These are phyloP conservation scores for Oriolus oriolus DNA, from an alignment of 2,113 vertebrate species.

Conservation along the genomic window DNA sequence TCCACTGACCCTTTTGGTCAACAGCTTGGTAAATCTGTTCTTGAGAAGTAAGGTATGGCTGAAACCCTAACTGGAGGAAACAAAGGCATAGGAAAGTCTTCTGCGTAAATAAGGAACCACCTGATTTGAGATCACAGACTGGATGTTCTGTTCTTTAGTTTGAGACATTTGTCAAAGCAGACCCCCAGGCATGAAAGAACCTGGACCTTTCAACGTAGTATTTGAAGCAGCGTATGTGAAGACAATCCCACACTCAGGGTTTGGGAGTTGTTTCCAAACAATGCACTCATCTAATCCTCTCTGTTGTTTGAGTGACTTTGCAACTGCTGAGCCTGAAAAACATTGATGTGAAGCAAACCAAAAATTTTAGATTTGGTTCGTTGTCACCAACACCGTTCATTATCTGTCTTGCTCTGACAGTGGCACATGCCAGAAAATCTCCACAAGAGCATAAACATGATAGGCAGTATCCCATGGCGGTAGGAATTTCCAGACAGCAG, in stretches of 20 bases:
- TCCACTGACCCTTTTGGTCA: background rate
- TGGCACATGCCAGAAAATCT: background rate
- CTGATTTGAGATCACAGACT: background rate
- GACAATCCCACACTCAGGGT: background rate
- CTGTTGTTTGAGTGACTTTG: background rate
- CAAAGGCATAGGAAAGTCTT: background rate
- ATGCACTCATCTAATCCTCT: background rate
- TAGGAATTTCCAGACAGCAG: background rate
- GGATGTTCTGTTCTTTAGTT: background rate
- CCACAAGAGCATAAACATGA: background rate
- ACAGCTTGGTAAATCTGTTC: background rate
- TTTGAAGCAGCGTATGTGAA: background rate
- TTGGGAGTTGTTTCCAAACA: background rate
- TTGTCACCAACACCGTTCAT: background rate
- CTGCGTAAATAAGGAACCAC: background rate
- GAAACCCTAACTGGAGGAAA: background rate
- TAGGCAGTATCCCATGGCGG: background rate
- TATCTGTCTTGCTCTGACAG: background rate
- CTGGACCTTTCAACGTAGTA: background rate
- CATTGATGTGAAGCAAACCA: background rate
- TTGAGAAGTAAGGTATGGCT: rapidly evolving
- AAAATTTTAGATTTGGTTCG: background rate
- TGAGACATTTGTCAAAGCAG: background rate
- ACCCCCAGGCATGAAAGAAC: background rate
- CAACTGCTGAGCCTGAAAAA: background rate